phyloP scores from a whole-genome alignment of 2,113 vertebrate species.

The Mixornis gularis region DNA sequence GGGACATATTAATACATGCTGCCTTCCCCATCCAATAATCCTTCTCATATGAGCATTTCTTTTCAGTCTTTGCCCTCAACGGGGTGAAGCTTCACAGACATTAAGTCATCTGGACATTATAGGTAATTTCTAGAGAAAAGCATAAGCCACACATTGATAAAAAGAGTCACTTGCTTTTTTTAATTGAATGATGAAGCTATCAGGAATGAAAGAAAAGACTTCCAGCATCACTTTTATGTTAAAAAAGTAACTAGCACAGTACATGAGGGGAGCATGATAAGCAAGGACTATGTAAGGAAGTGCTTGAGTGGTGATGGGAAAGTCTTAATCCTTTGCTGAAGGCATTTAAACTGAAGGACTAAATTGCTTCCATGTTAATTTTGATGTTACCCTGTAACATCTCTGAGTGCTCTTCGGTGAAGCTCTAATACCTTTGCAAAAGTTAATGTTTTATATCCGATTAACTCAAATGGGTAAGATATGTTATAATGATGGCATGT shows the following conservation, averaged over 20 bases:
- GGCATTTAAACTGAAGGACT: background rate
- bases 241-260: background rate
- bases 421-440: conserved; percentile 22
- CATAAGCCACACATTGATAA: background rate
- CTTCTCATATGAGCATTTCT: background rate
- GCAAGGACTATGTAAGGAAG: background rate
- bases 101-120: background rate
- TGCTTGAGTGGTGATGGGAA: background rate
- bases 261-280: background rate
- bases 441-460: conserved; percentile 45
- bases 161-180: background rate
- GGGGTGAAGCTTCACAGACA: background rate
- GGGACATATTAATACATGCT: background rate
- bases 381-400: conserved; percentile 30
- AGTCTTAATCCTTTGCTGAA: conserved; percentile 26
- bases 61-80: background rate
- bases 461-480: conserved; percentile 42
- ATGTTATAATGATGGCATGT: conserved; percentile 3
- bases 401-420: conserved; percentile 5
- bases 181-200: background rate
- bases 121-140: background rate
- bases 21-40: background rate
- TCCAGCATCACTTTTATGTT: background rate
- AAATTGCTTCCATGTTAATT: conserved; percentile 41
- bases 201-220: background rate